Evolutionary conservation across 2,113 vertebrate species (phyloP).

Genomic region (Podarcis raffonei): DNA sequence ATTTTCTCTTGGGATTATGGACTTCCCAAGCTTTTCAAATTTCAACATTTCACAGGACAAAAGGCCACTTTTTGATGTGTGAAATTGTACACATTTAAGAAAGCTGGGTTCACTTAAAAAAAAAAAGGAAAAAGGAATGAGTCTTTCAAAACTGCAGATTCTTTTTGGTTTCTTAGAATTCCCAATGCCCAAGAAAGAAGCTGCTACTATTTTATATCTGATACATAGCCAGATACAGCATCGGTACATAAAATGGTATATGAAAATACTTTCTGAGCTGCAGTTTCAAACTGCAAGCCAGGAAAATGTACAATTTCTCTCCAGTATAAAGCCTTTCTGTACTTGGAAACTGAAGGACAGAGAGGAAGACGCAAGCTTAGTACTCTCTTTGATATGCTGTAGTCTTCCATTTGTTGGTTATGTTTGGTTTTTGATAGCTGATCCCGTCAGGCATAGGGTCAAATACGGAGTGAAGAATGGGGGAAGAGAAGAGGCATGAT

Average conservation of each 20-base stretch:
- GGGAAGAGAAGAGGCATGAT: neutral
- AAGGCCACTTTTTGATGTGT: neutral
- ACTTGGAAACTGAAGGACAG: neutral
- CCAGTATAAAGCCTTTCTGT: neutral
- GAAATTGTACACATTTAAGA: neutral
- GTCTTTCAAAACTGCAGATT: too few species aligned
- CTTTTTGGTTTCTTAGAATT: too few species aligned
- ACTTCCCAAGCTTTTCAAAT: constrained; percentile 20
- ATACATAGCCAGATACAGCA: neutral
- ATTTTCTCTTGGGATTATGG: neutral
- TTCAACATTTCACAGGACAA: neutral
- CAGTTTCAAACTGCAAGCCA: neutral
- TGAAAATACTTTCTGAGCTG: neutral
- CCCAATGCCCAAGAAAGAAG: neutral
- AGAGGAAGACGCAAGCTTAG: neutral
- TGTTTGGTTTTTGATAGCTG: neutral
- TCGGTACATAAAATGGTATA: neutral
- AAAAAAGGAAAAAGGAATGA: too few species aligned
- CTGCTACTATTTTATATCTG: neutral
- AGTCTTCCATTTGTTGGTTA: neutral
- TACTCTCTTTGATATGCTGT: neutral
- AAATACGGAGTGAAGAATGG: neutral
- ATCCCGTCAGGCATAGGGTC: neutral
- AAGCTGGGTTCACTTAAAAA: neutral
- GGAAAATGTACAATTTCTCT: too few species aligned